A percentile compares a stretch with the other conserved stretches of the same genome.
Conservation (phyloP, 2,797 vertebrate species). For the Notamacropus eugenii region DNA sequence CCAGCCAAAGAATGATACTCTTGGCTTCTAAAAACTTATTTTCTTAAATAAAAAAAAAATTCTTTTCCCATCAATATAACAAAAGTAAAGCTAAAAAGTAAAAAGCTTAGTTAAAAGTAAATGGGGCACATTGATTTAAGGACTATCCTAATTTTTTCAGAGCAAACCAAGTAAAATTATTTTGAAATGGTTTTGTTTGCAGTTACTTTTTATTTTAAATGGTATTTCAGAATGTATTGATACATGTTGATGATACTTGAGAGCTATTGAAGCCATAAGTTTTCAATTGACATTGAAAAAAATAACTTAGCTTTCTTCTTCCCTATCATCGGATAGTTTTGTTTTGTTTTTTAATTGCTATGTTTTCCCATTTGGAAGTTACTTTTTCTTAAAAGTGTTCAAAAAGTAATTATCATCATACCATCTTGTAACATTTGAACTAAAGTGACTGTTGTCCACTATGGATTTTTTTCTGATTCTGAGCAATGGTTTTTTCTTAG, state of each 20-base stretch:
- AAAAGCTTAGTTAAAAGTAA: constrained; percentile 43
- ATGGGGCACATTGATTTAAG: constrained; percentile 14
- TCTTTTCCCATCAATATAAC: constrained; percentile 40
- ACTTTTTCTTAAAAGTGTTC: not conserved
- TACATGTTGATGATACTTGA: constrained; percentile 9
- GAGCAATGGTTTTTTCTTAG: constrained; percentile 64
- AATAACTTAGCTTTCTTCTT: not conserved
- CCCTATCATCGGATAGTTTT: not conserved
- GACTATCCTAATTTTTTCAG: constrained; percentile 47
- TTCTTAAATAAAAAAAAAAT: constrained; percentile 35
- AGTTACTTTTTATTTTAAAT: constrained; percentile 50
- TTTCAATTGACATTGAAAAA: not conserved
- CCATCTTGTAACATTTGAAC: constrained; percentile 6
- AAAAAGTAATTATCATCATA: not conserved
- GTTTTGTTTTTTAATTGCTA: constrained; percentile 11
- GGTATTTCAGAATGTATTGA: constrained; percentile 26
- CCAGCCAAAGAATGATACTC: constrained; percentile 64
- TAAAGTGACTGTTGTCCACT: constrained; percentile 30
- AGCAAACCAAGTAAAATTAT: not conserved
- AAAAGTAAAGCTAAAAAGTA: constrained; percentile 8
- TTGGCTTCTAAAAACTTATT: constrained; percentile 60
- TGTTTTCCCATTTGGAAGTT: constrained; percentile 41
- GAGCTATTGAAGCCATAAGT: not conserved
- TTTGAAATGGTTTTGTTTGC: not conserved
- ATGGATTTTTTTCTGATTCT: constrained; percentile 66